Evolutionary conservation across 2,113 vertebrate species (phyloP).

Genomic region (Suricata suricatta): DNA sequence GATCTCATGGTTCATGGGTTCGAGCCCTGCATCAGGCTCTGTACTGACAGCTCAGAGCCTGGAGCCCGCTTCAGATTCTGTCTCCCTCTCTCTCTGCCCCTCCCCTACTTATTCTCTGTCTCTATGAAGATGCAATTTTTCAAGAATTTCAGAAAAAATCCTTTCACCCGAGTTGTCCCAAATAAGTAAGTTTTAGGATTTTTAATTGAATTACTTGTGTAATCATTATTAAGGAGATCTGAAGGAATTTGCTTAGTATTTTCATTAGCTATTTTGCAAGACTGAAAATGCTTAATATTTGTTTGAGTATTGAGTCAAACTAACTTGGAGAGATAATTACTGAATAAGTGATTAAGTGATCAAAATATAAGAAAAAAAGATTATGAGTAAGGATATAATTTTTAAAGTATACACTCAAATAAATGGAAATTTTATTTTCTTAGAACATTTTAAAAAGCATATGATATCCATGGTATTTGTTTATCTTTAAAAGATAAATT

Average conservation of each 20-base stretch:
- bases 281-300: background rate
- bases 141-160: background rate
- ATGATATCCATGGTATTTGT: background rate
- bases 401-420: background rate
- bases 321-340: background rate
- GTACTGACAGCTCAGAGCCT: too few species aligned
- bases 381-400: background rate
- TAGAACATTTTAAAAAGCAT: background rate
- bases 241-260: background rate
- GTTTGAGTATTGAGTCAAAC: background rate
- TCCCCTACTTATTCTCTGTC: too few species aligned
- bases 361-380: background rate
- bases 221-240: background rate
- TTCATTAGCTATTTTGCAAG: background rate
- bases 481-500: background rate
- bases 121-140: background rate
- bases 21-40: too few species aligned
- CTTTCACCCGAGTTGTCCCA: background rate
- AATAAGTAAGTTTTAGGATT: background rate
- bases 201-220: background rate
- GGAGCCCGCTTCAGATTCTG: too few species aligned
- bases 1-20: too few species aligned
- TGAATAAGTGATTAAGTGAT: background rate
- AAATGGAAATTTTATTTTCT: background rate
- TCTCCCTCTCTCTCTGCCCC: too few species aligned